Evolutionary conservation across 2,797 vertebrate genomes (phyloP).

Genomic region (Spea hammondii): DNA sequence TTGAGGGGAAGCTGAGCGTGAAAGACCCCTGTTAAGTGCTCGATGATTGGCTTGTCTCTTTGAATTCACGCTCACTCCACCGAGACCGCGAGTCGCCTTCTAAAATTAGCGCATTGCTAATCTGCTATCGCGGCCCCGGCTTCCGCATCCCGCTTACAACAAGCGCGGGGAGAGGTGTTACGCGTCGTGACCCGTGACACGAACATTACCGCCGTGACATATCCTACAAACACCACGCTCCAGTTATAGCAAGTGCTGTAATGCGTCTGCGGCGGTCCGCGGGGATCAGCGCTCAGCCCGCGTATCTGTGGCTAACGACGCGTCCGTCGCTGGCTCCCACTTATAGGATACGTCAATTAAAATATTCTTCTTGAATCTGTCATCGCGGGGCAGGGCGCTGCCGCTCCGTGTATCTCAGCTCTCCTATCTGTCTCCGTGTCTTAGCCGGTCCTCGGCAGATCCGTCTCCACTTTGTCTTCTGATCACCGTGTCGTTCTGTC

Average conservation of each 20-base stretch:
- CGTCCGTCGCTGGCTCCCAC: constrained; percentile 12
- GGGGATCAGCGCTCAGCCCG: constrained; percentile 24
- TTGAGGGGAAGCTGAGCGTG: constrained; percentile 47
- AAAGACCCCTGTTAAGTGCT: constrained; percentile 24
- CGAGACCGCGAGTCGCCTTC: constrained; percentile 22
- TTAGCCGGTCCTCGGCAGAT: background rate
- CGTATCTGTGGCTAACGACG: background rate
- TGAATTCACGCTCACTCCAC: constrained; percentile 25
- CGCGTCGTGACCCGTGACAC: constrained; percentile 41
- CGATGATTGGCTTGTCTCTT: constrained; percentile 44
- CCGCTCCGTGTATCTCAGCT: constrained; percentile 12
- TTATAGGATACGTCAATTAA: constrained; percentile 34
- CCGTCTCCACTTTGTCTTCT: constrained; percentile 9
- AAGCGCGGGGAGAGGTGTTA: constrained; percentile 26
- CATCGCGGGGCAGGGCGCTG: constrained; percentile 16
- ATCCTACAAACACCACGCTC: constrained; percentile 30
- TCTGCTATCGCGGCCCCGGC: constrained; percentile 38
- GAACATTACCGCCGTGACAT: constrained; percentile 31
- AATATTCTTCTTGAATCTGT: constrained; percentile 35
- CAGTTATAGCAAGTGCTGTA: constrained; percentile 38
- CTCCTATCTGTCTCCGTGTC: background rate
- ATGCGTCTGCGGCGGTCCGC: constrained; percentile 31
- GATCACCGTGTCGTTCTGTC: constrained; percentile 3
- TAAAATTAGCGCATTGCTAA: constrained; percentile 41
- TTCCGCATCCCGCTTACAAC: constrained; percentile 22